Conservation (phyloP, 2,888 invertebrate genomes). For the Danaus chrysippus region DNA sequence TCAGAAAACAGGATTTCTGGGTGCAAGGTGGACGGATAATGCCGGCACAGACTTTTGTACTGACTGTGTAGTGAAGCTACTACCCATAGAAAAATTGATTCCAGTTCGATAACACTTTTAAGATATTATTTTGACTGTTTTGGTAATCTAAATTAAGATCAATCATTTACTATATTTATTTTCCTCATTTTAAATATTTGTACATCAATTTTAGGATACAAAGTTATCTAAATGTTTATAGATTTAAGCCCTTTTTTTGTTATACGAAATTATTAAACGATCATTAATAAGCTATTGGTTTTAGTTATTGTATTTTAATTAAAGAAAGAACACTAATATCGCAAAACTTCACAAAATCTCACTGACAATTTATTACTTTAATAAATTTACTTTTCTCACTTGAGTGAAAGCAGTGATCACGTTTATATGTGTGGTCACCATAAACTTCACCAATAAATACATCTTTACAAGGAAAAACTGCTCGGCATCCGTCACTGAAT, state of each 20-base stretch:
- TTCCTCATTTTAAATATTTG: too few relatives aligned
- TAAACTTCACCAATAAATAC: too few relatives aligned
- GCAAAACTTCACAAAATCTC: background rate
- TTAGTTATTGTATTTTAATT: too few relatives aligned
- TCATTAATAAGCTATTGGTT: too few relatives aligned
- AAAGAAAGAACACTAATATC: background rate
- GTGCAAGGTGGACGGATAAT: conserved; percentile 72
- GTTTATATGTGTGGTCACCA: conserved; percentile 10
- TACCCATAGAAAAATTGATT: conserved; percentile 60
- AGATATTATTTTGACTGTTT: conserved; percentile 15
- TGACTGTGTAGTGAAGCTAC: conserved; percentile 63
- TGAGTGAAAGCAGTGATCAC: conserved; percentile 15
- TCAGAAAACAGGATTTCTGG: conserved; percentile 62
- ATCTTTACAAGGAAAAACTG: too few relatives aligned
- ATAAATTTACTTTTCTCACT: conserved; percentile 12
- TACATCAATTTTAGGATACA: too few relatives aligned
- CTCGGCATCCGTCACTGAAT: background rate
- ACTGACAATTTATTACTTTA: conserved; percentile 8
- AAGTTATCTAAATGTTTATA: too few relatives aligned
- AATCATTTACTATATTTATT: too few relatives aligned
- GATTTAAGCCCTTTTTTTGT: too few relatives aligned
- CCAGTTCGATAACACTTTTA: conserved; percentile 53
- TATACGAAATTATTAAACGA: too few relatives aligned
- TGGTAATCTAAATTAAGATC: background rate
- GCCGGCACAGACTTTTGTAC: conserved; percentile 72